Conservation (phyloP, 2,888 invertebrate species). For the Loripinus fragilis region DNA sequence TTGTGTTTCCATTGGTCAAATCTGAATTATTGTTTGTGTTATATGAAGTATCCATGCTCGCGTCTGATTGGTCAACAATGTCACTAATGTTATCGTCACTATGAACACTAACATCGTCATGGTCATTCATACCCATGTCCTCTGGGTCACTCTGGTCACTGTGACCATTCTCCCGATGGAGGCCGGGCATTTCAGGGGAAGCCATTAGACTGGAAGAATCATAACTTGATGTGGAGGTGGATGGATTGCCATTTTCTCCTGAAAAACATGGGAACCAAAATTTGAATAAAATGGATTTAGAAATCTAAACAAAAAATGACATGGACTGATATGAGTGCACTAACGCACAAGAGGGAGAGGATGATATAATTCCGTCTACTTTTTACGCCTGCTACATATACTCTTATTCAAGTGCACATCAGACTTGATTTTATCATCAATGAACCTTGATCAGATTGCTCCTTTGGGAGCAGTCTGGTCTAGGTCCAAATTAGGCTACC, state of each 20-base stretch:
- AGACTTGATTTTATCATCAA: no score
- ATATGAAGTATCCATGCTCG: slow-evolving; percentile 62
- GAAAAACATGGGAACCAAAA: not conserved
- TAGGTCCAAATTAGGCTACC: no score
- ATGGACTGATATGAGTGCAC: no score
- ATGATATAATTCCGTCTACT: no score
- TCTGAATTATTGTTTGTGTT: slow-evolving; percentile 54
- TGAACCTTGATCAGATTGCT: no score
- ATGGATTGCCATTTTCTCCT: slow-evolving; percentile 14
- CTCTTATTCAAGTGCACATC: no score
- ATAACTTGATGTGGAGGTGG: not conserved
- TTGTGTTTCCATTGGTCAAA: slow-evolving; percentile 53
- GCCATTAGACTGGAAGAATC: slow-evolving; percentile 2
- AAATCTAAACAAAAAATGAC: no score
- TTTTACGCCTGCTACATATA: no score
- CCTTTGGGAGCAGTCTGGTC: no score
- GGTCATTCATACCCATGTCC: slow-evolving; percentile 52
- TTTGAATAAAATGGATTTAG: no score
- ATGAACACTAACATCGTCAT: slow-evolving; percentile 50
- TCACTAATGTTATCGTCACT: slow-evolving; percentile 71
- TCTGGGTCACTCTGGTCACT: slow-evolving; percentile 58
- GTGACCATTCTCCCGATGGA: slow-evolving; percentile 31
- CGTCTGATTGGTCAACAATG: slow-evolving; percentile 60
- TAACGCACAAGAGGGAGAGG: no score
- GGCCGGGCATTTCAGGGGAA: slow-evolving; percentile 8